phyloP scores from a whole-genome alignment of 1,140 invertebrate genomes.

The Caerostris darwini region DNA sequence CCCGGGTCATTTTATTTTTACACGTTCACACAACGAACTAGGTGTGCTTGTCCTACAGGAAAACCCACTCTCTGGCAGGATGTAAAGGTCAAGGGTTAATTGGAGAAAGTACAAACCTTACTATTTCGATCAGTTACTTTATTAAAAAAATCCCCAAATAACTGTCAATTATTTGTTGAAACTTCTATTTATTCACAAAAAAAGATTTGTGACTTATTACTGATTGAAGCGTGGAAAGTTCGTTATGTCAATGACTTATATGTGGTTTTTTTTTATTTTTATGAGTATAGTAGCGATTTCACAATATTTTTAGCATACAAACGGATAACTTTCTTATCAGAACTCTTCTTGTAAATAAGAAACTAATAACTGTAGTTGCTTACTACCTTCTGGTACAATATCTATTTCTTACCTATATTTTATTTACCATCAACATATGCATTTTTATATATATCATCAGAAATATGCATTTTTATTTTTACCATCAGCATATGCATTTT shows the following conservation, averaged over 20 bases:
- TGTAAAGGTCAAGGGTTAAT: slow-evolving; percentile 41
- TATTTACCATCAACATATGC: too few species aligned
- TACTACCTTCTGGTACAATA: too few species aligned
- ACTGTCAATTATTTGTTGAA: background rate
- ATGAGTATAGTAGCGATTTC: background rate
- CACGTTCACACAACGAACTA: background rate
- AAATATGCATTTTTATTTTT: too few species aligned
- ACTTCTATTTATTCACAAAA: background rate
- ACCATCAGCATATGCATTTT: too few species aligned
- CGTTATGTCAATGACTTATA: background rate
- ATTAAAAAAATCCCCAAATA: background rate
- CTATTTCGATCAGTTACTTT: background rate
- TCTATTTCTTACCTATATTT: too few species aligned
- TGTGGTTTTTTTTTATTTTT: background rate
- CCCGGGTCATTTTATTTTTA: background rate
- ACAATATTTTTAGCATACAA: slow-evolving; percentile 1
- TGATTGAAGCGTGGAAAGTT: background rate
- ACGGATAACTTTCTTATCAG: slow-evolving; percentile 15
- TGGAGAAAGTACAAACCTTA: background rate
- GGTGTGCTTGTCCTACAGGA: slow-evolving; percentile 44
- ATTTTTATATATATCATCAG: too few species aligned
- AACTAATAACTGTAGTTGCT: too few species aligned
- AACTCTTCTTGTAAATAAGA: background rate
- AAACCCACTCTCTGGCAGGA: slow-evolving; percentile 39
- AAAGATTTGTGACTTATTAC: too few species aligned